Conservation (phyloP, 2,888 invertebrate species). For the Noctua fimbriata region DNA sequence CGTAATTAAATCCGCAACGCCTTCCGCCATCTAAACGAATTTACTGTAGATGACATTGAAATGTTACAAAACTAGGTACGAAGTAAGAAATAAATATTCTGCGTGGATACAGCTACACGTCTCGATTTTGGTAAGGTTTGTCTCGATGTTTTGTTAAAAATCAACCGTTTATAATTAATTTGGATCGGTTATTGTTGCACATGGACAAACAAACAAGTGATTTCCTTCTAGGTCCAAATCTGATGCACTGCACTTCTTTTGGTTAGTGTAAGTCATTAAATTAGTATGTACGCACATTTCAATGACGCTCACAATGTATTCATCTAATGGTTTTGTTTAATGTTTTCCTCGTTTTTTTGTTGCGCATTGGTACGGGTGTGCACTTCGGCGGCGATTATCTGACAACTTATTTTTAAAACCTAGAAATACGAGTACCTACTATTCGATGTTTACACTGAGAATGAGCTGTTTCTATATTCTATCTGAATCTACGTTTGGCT, state of each 20-base stretch:
- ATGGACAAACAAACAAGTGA: not conserved
- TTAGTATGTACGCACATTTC: not conserved
- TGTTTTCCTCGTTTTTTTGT: conserved; percentile 35
- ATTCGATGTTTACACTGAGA: conserved; percentile 5
- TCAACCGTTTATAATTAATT: not conserved
- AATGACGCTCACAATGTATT: conserved; percentile 13
- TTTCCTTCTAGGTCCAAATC: not conserved
- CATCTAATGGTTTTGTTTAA: conserved; percentile 8
- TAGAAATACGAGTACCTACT: not conserved
- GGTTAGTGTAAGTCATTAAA: not conserved
- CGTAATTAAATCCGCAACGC: too few species aligned
- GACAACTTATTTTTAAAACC: conserved; percentile 19
- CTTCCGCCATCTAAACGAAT: conserved; percentile 22
- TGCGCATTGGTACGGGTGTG: conserved; percentile 7
- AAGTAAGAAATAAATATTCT: not conserved
- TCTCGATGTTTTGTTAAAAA: too few species aligned
- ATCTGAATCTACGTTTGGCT: not conserved
- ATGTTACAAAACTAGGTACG: conserved; percentile 1
- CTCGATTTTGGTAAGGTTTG: not conserved
- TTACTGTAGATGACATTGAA: conserved; percentile 28
- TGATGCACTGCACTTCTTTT: not conserved
- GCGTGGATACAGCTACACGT: not conserved
- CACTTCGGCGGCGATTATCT: conserved; percentile 12
- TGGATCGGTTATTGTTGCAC: not conserved
- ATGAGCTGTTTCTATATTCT: not conserved